Evolutionary conservation across 2,113 vertebrate genomes (phyloP), one percentile per base, ranked within the genome.

Genomic region (Ptilorrhoa leucosticta): DNA sequence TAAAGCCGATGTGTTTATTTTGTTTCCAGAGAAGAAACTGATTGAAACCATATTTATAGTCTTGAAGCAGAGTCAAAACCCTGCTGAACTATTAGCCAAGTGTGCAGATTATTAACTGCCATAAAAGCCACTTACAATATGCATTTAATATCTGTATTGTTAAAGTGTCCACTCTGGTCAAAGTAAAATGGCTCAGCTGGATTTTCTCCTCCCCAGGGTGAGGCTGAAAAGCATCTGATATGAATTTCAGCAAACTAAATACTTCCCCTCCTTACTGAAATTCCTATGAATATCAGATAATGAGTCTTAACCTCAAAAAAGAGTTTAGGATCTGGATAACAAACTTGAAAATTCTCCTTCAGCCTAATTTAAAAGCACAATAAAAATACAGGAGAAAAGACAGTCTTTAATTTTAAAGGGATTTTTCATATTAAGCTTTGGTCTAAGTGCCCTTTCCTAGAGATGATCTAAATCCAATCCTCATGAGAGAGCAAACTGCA

Each of bases 51-150:
- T 58, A 77, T 94, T 96, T 83, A 73, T 61, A 90, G 22, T 58
- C 72, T 83, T 90, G 86, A 81, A 96, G 53, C 39, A 83, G 64
- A 95, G 70, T 89, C 88, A 93, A 95, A 95, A 76, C n/a, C 71
- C 71, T 89, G 50, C 13, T 93, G 83, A 94, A 94, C 75, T 91
- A 91, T 84, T 88, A 94, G 81, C 73, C 64, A 79, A 95, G 33
- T 40, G 60, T 53, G 39, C 68, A 71, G 60, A 83, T 88, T 90
- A 97, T 96, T 97, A 97, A 97, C 94, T 94, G 88, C 82, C 85
- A 77, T 79, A 93, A 87, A 94, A 94, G 79, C 70, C 83, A 95
- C 68, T 96, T 85, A 76, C 26, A 96, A 53, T 56, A 92, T 24
- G 56, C 66, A 44, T 86, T 89, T 85, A 53, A 75, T 87, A 87